Evolutionary conservation across 2,113 vertebrate species (phyloP).

Genomic region (Sorex fumeus): DNA sequence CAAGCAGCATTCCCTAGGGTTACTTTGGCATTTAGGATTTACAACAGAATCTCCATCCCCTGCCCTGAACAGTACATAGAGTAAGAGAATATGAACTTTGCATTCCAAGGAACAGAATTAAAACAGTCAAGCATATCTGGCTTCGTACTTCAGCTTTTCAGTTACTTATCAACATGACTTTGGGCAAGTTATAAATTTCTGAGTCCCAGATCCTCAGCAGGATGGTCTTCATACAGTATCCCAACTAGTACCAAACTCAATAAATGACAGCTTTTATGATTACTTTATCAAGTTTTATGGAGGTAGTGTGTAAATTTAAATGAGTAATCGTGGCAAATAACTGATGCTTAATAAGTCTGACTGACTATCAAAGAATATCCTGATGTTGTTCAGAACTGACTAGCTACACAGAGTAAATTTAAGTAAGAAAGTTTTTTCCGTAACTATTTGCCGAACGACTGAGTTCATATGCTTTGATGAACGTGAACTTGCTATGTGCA

Average conservation of each 20-base stretch:
- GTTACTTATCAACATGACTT: conserved; percentile 1
- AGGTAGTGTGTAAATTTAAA: conserved; percentile 12
- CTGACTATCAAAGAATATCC: conserved; percentile 55
- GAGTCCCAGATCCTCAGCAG: not conserved
- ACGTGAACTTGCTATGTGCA: not conserved
- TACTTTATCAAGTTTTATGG: conserved; percentile 51
- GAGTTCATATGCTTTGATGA: conserved; percentile 21
- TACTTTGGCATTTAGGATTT: not conserved
- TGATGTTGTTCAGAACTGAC: not conserved
- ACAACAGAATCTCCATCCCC: not conserved
- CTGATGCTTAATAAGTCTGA: not conserved
- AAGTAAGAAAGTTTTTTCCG: not conserved
- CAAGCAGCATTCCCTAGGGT: conserved; percentile 15
- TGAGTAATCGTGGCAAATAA: conserved; percentile 32
- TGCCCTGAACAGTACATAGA: not conserved
- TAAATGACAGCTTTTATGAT: conserved; percentile 1
- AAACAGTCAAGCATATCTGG: conserved; percentile 18
- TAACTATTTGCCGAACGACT: not conserved
- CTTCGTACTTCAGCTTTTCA: conserved; percentile 40
- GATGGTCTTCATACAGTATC: not conserved
- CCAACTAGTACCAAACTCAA: conserved; percentile 31
- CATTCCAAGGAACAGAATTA: conserved; percentile 48
- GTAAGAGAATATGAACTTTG: conserved; percentile 35
- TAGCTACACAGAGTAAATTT: conserved; percentile 15
- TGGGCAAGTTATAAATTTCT: conserved; percentile 25